Evolutionary conservation across 2,888 invertebrate species (phyloP), one percentile per base, ranked within the genome.

Genomic region (Diarsia dahlii): DNA sequence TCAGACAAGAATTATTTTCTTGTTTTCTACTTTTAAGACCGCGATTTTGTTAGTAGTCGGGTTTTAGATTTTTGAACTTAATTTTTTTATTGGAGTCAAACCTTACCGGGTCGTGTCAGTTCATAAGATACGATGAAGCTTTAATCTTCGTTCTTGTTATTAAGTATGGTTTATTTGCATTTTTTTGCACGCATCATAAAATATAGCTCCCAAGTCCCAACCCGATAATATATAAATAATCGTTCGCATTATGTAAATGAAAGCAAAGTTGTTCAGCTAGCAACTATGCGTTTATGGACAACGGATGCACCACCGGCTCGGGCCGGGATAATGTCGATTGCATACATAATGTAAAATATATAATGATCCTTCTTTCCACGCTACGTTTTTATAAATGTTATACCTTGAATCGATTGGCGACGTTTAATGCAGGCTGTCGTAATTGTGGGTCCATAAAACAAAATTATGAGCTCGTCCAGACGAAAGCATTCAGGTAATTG

Each of bases 221-320:
- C 15, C 56, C 60, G 62, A 76, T 78, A 76, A 74, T 84, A 85
- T 83, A 83, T 84, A 85, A 82, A 83, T 84, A 77, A 82, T 84
- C 82, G 84, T 83, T 76, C 84, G 89, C 89, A 93, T 93, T 94
- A 94, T 94, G 93, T 91, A 90, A 93, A 94, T 94, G 91, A 92
- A 91, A 93, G 90, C 91, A 88, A 92, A 90, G 91, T 89, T 89
- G 93, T 91, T 89, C 83, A 89, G 90, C 82, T 85, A 78, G 87
- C 86, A 83, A 83, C 81, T 70, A 80, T 76, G 85, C 87, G 81
- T 82, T 87, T 78, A 84, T 85, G 83, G 85, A 79, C 82, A 86
- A 77, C 85, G 87, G 87, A 89, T 88, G 85, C 89, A 74, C 82
- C 78, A 74, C 77, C 67, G 86, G 86, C 86, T 86, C 82, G 71